These are phyloP conservation scores for Marmota monax DNA, from an alignment of 2,113 vertebrate genomes.

Conservation along the genomic window DNA sequence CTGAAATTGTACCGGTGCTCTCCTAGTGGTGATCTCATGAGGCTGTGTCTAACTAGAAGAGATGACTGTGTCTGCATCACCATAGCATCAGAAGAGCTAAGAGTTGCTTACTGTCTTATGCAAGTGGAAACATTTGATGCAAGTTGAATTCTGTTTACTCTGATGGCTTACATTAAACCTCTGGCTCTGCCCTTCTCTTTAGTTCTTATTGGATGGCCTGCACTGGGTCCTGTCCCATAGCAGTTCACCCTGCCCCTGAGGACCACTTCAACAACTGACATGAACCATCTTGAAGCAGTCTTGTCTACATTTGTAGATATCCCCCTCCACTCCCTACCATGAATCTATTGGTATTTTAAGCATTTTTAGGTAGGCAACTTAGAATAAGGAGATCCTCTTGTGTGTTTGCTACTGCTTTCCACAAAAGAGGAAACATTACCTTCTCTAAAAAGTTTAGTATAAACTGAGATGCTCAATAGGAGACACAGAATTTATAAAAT, in stretches of 20 bases:
- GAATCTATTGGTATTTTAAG: not conserved
- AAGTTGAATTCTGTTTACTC: not conserved
- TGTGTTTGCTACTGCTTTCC: not conserved
- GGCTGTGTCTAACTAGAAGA: not conserved
- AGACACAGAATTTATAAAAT: conserved; percentile 50
- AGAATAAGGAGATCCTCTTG: not conserved
- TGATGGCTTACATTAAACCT: not conserved
- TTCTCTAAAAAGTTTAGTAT: conserved; percentile 28
- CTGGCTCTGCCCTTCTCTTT: not conserved
- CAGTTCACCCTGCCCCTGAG: not conserved
- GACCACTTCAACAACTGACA: not conserved
- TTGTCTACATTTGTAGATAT: not conserved
- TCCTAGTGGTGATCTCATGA: not conserved
- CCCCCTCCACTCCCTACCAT: no score
- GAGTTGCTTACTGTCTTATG: not conserved
- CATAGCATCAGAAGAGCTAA: not conserved
- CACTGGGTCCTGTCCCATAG: not conserved
- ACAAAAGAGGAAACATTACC: not conserved
- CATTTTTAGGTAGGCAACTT: not conserved
- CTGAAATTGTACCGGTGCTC: not conserved
- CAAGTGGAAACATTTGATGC: not conserved
- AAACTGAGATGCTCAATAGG: not conserved
- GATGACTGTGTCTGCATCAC: not conserved
- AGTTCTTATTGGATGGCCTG: not conserved
- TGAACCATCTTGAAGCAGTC: not conserved